Evolutionary conservation across 2,888 invertebrate genomes (phyloP).

Genomic region (Eupithecia subfuscata): DNA sequence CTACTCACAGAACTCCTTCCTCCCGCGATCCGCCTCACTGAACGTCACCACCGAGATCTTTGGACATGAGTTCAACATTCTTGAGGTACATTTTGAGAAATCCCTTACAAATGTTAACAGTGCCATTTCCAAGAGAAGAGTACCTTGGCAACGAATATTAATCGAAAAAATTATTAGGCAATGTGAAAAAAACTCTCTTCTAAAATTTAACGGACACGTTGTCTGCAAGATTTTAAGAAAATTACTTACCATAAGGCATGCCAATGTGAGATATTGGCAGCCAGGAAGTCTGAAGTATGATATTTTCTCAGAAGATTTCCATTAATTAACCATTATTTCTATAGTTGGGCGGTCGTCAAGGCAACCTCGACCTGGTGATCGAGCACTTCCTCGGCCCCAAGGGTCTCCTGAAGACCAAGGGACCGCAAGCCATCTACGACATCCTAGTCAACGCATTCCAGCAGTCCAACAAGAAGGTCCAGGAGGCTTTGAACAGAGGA

Average conservation of each 20-base stretch:
- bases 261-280: neutral
- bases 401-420: conserved; percentile 82
- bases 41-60: conserved; percentile 92
- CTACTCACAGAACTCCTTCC: conserved; percentile 92
- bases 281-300: neutral
- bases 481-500: conserved; percentile 68
- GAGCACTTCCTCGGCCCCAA: conserved; percentile 91
- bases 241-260: neutral
- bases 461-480: conserved; percentile 75
- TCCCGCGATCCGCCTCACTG: conserved; percentile 88
- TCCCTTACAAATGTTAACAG: neutral
- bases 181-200: neutral
- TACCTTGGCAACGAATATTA: neutral
- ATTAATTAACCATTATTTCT: conserved; percentile 7
- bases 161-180: neutral
- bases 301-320: neutral
- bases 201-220: neutral
- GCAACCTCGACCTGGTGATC: conserved; percentile 89
- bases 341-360: conserved; percentile 88
- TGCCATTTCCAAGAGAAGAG: neutral
- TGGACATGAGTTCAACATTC: conserved; percentile 89
- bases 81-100: conserved; percentile 82
- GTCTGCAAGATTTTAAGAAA: neutral
- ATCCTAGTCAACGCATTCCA: conserved; percentile 56
- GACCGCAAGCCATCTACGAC: conserved; percentile 70